Base-by-base conservation (phyloP, 2,797 vertebrate genomes). In the Spea hammondii region DNA sequence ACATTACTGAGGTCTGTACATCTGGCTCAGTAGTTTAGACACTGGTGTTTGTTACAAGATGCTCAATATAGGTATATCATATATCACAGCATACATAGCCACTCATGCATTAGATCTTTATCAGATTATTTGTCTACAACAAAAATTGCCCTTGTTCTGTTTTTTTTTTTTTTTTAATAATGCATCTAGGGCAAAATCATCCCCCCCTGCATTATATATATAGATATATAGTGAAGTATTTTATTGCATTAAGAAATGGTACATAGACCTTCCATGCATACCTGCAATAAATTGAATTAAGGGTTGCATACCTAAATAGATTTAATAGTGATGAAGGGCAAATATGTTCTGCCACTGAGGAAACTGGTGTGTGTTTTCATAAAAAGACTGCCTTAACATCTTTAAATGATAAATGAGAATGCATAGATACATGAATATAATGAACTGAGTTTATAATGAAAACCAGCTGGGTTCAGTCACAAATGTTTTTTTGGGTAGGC, bases 381-480 rank as follows among this genome's bases (percentile, higher is more conserved):
- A 74, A 45, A 77, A 73, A 74, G 64, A 65, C 75, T 78, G 80
- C 80, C 70, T 77, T 78, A 82, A 82, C 77, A 77, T 77, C 57
- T 77, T 82, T 74, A 69, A 82, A 78, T 82, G 80, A 82, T 82
- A 68, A 82, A 82, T 82, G 80, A 78, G 70, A 77, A 47, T 51
- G 50, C 75, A 82, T 70, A 78, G 75, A 82, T 77, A 78, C 65
- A 82, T 78, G 80, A 74, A 78, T 78, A 77, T 82, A 82, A 82
- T 82, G 80, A 82, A 82, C 74, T 59, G 65, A 82, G 80, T 70
- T 82, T 70, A 75, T 77, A 82, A 82, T 82, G 75, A 82, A 78
- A 77, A 82, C 80, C 80, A 82, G 80, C 80, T 82, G 80, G 80
- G 80, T 82, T 82, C 80, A 77, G 74, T 77, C 75, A 78, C 75